Percentiles rank a stretch among this genome's conserved stretches.
Conservation (phyloP, 2,888 invertebrate species). For the Pseudoips prasinana region DNA sequence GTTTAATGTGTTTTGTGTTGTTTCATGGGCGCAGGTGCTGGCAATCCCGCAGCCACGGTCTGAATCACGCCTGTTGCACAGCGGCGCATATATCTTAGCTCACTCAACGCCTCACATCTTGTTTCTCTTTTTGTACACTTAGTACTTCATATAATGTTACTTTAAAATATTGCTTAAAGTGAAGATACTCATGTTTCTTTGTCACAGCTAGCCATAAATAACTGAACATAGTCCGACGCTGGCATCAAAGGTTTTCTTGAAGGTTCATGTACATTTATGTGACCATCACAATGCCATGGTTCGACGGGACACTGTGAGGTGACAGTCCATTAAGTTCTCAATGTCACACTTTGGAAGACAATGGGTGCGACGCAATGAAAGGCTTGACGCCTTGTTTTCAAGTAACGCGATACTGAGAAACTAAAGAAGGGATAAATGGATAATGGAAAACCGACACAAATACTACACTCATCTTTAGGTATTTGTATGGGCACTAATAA, state of each 20-base stretch:
- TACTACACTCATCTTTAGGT: no score
- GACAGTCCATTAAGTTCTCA: constrained; percentile 75
- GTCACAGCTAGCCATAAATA: constrained; percentile 1
- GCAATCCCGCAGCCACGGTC: constrained; percentile 52
- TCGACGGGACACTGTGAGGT: constrained; percentile 25
- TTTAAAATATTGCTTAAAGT: constrained; percentile 18
- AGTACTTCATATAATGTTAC: constrained; percentile 30
- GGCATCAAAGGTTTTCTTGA: constrained; percentile 9
- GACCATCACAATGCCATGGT: constrained; percentile 29
- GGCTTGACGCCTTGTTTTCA: constrained; percentile 39
- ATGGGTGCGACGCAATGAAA: constrained; percentile 45
- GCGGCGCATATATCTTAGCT: constrained; percentile 70
- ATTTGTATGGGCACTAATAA: no score
- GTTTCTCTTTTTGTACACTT: constrained; percentile 55
- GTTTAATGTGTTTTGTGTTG: constrained; percentile 30
- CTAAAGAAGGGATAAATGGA: constrained; percentile 23
- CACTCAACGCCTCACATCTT: constrained; percentile 58
- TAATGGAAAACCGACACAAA: constrained; percentile 12
- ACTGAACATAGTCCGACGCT: not conserved
- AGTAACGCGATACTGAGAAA: constrained; percentile 56
- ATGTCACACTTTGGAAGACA: constrained; percentile 62
- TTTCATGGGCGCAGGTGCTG: constrained; percentile 58
- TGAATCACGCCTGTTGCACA: constrained; percentile 71
- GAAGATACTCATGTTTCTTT: constrained; percentile 4
- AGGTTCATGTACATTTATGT: constrained; percentile 7